Percentiles rank a stretch among this genome's conserved stretches.
Conservation (phyloP, 2,888 invertebrate genomes). For the Tenthredo distinguenda region DNA sequence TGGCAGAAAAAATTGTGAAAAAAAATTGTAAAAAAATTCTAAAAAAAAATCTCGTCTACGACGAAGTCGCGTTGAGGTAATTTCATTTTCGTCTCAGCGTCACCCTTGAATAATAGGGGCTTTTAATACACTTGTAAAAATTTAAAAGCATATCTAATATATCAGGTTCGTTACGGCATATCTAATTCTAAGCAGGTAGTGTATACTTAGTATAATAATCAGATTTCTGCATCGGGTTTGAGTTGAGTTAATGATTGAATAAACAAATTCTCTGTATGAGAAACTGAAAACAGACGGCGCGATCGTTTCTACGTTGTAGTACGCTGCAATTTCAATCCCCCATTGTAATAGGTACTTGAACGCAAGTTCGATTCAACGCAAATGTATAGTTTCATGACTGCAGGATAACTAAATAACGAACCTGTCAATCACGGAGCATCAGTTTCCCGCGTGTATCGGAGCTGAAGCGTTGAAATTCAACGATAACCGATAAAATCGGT, state of each 20-base stretch:
- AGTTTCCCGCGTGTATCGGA: not conserved
- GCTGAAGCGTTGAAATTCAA: not conserved
- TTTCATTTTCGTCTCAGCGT: slow-evolving; percentile 10
- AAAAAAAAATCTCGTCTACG: not conserved
- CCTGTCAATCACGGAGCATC: not conserved
- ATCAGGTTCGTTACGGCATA: no score
- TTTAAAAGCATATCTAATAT: not conserved
- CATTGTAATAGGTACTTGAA: no score
- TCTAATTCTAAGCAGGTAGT: no score
- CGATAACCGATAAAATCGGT: not conserved
- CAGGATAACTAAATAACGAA: not conserved
- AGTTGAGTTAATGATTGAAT: no score
- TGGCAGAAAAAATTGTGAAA: not conserved
- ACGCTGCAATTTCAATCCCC: no score
- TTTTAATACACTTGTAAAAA: slow-evolving; percentile 16
- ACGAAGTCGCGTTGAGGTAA: not conserved
- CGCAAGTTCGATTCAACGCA: no score
- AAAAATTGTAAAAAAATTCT: not conserved
- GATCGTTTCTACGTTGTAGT: no score
- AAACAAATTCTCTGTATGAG: no score
- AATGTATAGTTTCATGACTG: not conserved
- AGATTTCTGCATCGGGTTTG: no score
- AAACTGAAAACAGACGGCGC: no score
- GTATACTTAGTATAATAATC: no score
- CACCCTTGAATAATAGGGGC: slow-evolving; percentile 5